These are phyloP conservation scores for Cynopterus sphinx DNA, from an alignment of 2,797 vertebrate genomes.

Conservation along the genomic window DNA sequence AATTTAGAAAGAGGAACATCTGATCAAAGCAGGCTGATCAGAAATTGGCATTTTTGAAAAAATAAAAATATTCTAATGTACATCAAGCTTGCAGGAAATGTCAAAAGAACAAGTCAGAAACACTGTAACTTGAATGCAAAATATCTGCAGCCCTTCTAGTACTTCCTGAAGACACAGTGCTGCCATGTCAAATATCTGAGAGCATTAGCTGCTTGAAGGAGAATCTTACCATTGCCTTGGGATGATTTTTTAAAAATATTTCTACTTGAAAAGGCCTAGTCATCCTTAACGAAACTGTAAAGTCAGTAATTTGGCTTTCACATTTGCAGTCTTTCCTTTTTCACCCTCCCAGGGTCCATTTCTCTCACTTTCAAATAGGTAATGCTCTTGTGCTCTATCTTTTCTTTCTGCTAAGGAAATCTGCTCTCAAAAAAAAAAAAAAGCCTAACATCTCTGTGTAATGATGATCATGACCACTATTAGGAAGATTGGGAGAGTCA, in stretches of 20 bases:
- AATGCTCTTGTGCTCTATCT: not conserved
- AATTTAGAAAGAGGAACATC: not conserved
- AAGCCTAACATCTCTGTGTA: slow-evolving; percentile 2
- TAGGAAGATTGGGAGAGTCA: slow-evolving; percentile 24
- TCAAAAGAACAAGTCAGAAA: slow-evolving; percentile 46
- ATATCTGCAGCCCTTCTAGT: not conserved
- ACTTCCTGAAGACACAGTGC: not conserved
- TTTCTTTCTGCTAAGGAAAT: slow-evolving; percentile 27
- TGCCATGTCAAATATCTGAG: not conserved
- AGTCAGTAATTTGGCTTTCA: slow-evolving; percentile 36
- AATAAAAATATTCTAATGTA: not conserved
- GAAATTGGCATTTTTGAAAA: slow-evolving; percentile 35
- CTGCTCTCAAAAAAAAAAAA: slow-evolving; percentile 18
- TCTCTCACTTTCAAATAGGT: not conserved
- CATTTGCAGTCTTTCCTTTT: not conserved
- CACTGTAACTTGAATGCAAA: not conserved
- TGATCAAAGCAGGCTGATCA: not conserved
- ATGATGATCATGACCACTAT: not conserved
- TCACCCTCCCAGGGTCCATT: not conserved
- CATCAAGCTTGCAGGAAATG: not conserved
- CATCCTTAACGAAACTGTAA: slow-evolving; percentile 15
- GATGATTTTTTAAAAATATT: slow-evolving; percentile 22
- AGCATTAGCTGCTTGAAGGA: not conserved
- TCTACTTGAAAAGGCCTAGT: not conserved
- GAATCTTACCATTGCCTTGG: not conserved